phyloP scores from a whole-genome alignment of 1,140 invertebrate species.

The Drosophila takahashii region DNA sequence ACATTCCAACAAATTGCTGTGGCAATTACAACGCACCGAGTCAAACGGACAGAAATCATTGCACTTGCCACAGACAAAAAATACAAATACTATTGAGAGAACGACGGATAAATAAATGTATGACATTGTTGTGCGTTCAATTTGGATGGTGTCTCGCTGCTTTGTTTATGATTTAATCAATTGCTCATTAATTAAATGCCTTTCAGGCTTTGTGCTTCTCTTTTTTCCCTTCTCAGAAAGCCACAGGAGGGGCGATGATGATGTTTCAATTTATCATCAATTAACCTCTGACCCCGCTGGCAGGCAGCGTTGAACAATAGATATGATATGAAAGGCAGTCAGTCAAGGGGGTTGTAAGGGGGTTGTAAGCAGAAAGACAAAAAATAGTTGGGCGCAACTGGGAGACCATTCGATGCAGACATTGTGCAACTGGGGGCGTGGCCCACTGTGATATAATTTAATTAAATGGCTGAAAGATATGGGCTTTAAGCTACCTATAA shows the following conservation, averaged over 20 bases:
- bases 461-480: conserved; percentile 68
- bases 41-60: conserved; percentile 67
- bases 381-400: conserved; percentile 1
- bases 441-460: conserved; percentile 60
- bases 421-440: conserved; percentile 27
- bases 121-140: conserved; percentile 47
- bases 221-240: conserved; percentile 6
- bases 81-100: not conserved
- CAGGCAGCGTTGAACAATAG: conserved; percentile 45
- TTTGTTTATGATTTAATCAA: conserved; percentile 82
- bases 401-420: conserved; percentile 18
- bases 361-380: conserved; percentile 4
- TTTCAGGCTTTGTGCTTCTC: conserved; percentile 9
- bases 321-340: conserved; percentile 33
- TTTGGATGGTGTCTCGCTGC: conserved; percentile 45
- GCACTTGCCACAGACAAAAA: conserved; percentile 54
- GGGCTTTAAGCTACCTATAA: conserved; percentile 28
- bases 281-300: conserved; percentile 69
- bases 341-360: conserved; percentile 5
- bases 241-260: conserved; percentile 21
- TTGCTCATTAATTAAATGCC: conserved; percentile 79
- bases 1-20: conserved; percentile 75
- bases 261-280: conserved; percentile 79
- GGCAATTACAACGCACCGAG: conserved; percentile 70
- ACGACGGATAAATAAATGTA: conserved; percentile 22